Percentiles rank a stretch among this genome's conserved stretches.
Evolutionary conservation across 2,113 vertebrate genomes (phyloP).

Genomic region (Mus pahari): DNA sequence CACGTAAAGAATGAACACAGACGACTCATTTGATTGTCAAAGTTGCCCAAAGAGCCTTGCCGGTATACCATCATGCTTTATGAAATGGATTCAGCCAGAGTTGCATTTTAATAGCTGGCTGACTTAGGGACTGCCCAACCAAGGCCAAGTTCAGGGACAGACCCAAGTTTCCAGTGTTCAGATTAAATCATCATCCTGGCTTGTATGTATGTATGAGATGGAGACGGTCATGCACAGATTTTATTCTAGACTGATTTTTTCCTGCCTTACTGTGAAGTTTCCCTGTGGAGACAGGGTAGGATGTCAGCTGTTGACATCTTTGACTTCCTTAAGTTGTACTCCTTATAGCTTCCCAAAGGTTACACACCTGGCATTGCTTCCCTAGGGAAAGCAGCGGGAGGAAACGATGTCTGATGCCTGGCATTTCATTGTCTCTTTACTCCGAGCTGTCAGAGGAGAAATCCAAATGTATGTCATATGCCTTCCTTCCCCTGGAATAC

Average conservation of each 20-base stretch:
- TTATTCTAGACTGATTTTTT: not conserved
- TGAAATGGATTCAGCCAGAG: not conserved
- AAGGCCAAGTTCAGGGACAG: not conserved
- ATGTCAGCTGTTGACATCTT: not conserved
- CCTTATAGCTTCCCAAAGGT: not conserved
- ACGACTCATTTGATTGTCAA: not conserved
- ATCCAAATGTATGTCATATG: not conserved
- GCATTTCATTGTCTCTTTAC: not conserved
- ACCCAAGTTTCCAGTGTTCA: not conserved
- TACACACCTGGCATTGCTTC: not conserved
- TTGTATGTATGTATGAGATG: not conserved
- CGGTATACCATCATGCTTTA: not conserved
- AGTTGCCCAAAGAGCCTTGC: not conserved
- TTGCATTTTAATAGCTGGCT: not conserved
- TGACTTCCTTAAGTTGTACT: not conserved
- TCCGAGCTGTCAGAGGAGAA: not conserved
- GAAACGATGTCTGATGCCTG: not conserved
- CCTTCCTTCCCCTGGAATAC: not conserved
- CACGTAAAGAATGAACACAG: not conserved
- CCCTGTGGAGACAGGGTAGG: not conserved
- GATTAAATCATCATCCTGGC: not conserved
- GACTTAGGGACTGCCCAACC: not conserved
- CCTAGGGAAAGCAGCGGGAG: not conserved
- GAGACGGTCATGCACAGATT: not conserved
- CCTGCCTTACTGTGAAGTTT: not conserved